phyloP scores from a whole-genome alignment of 53 echinoderm and acorn worm species.

The Hippasteria phrygiana region DNA sequence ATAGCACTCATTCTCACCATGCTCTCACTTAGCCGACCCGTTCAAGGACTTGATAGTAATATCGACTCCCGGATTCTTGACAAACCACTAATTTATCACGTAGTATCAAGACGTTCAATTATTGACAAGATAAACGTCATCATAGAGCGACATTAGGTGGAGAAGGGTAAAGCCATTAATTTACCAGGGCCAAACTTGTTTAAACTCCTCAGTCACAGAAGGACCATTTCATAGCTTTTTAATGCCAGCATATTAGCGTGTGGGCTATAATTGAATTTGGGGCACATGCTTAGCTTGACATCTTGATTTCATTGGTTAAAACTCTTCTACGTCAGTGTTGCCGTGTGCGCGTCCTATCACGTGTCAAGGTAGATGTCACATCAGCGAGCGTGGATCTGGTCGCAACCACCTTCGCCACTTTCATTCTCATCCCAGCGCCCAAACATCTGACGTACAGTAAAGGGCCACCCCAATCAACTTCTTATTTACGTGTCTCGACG shows the following conservation, averaged over 20 bases:
- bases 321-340: constrained; percentile 13
- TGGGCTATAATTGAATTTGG: constrained; percentile 40
- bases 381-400: background rate
- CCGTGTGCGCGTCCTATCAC: background rate
- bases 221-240: constrained; percentile 9
- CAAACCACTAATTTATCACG: constrained; percentile 11
- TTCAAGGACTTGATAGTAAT: background rate
- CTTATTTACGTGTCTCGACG: constrained; percentile 23
- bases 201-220: background rate
- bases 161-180: background rate
- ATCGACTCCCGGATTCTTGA: background rate
- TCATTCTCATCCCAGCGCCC: background rate
- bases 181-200: background rate
- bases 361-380: background rate
- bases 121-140: constrained; percentile 18
- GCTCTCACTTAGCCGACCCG: background rate
- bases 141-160: background rate
- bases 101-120: constrained; percentile 2
- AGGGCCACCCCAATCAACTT: background rate
- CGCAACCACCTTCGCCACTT: background rate
- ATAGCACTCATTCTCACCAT: background rate
- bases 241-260: background rate
- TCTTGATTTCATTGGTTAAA: constrained; percentile 42
- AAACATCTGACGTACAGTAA: background rate
- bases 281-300: constrained; percentile 9